A percentile compares a stretch with the other conserved stretches of the same genome.
Conservation (phyloP, 1,140 invertebrate genomes). For the Hyphantria cunea region DNA sequence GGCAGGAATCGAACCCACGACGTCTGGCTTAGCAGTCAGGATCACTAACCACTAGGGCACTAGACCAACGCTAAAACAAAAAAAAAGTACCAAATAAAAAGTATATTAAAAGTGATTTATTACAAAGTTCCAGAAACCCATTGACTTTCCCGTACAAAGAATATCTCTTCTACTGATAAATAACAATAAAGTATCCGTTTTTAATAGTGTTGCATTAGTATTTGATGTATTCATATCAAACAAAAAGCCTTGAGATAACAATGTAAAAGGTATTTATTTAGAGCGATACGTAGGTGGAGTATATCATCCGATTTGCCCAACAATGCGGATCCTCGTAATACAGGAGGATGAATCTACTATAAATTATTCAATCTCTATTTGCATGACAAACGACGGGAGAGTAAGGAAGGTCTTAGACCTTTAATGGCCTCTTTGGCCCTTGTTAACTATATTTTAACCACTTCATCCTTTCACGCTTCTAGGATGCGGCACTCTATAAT, state of each 20-base stretch:
- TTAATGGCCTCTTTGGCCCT: slow-evolving; percentile 61
- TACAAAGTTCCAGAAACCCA: no score
- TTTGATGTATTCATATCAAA: not conserved
- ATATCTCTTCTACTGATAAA: no score
- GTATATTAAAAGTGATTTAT: no score
- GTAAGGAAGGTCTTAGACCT: slow-evolving; percentile 62
- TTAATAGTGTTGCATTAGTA: no score
- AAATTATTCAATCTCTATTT: slow-evolving; percentile 77
- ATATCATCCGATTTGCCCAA: slow-evolving; percentile 41
- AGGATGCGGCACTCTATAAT: slow-evolving; percentile 59
- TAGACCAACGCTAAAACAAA: no score
- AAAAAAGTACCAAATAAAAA: no score
- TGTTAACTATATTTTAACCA: slow-evolving; percentile 53
- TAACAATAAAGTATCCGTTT: no score
- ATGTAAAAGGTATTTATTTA: slow-evolving; percentile 25
- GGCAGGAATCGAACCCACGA: no score
- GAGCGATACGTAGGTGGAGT: slow-evolving; percentile 15
- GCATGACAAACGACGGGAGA: slow-evolving; percentile 69
- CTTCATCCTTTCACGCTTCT: slow-evolving; percentile 53
- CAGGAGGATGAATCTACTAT: slow-evolving; percentile 59
- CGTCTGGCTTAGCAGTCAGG: no score
- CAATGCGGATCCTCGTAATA: slow-evolving; percentile 50
- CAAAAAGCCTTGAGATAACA: slow-evolving; percentile 16
- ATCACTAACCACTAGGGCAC: no score
- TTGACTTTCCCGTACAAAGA: no score